Conservation (phyloP, 2,888 invertebrate species). For the Blastobasis lacticolella region DNA sequence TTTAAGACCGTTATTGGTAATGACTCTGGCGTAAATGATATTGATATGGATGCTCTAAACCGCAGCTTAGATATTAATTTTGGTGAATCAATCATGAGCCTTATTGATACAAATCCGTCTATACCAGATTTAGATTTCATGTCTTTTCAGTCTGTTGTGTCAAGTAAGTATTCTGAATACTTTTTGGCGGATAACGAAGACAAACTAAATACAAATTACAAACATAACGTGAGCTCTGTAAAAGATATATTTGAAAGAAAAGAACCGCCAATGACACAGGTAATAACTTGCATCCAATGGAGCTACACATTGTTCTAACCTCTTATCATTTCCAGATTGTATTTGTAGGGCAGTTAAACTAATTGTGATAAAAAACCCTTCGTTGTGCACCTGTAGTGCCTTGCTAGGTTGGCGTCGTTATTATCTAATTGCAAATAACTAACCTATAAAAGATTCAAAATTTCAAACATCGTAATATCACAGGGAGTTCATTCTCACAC, state of each 20-base stretch:
- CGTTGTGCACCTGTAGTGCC: too few relatives aligned
- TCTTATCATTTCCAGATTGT: too few relatives aligned
- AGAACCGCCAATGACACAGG: slow-evolving; percentile 28
- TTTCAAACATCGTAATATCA: too few relatives aligned
- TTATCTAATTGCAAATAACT: too few relatives aligned
- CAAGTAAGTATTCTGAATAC: slow-evolving; percentile 46
- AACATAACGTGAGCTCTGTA: slow-evolving; percentile 24
- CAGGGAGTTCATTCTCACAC: too few relatives aligned
- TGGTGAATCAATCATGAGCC: slow-evolving; percentile 23
- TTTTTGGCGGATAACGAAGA: slow-evolving; percentile 36
- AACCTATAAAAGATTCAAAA: too few relatives aligned
- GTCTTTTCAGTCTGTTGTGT: slow-evolving; percentile 44
- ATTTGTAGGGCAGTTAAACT: too few relatives aligned
- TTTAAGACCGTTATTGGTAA: slow-evolving; percentile 26
- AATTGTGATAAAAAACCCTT: too few relatives aligned
- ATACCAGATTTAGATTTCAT: slow-evolving; percentile 36
- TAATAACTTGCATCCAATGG: slow-evolving; percentile 11
- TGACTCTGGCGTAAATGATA: slow-evolving; percentile 22
- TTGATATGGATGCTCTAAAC: slow-evolving; percentile 26
- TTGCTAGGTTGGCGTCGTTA: too few relatives aligned
- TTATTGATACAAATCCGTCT: slow-evolving; percentile 20
- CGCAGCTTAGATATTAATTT: slow-evolving; percentile 25
- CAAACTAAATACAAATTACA: not conserved
- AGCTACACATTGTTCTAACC: too few relatives aligned
- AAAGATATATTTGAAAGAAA: slow-evolving; percentile 51